Evolutionary conservation across 2,888 invertebrate genomes (phyloP).

Genomic region (Xestobium rufovillosum): DNA sequence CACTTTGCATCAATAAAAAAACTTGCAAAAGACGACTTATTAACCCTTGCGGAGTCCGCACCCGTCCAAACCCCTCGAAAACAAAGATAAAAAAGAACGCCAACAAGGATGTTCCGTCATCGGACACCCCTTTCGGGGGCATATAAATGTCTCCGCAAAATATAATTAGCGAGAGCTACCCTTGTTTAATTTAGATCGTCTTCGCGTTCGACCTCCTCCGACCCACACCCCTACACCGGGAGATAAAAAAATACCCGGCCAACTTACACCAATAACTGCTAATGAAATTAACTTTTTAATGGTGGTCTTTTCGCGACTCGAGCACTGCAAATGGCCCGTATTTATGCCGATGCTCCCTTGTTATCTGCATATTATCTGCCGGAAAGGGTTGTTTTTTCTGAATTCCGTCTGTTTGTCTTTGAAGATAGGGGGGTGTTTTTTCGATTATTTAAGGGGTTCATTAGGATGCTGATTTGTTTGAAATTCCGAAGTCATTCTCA

Average conservation of each 20-base stretch:
- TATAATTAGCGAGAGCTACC: slow-evolving; percentile 31
- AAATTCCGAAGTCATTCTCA: too few species aligned
- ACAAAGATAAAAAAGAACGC: slow-evolving; percentile 20
- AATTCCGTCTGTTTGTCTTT: slow-evolving; percentile 36
- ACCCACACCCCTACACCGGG: slow-evolving; percentile 25
- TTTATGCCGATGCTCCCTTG: slow-evolving; percentile 34
- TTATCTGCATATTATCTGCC: slow-evolving; percentile 36
- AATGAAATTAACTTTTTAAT: slow-evolving; percentile 42
- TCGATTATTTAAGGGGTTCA: too few species aligned
- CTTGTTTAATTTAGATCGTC: slow-evolving; percentile 30
- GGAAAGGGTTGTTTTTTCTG: slow-evolving; percentile 36
- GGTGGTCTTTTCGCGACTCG: slow-evolving; percentile 32
- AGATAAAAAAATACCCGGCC: slow-evolving; percentile 31
- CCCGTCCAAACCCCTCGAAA: slow-evolving; percentile 22
- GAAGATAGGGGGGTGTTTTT: too few species aligned
- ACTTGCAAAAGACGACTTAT: background rate
- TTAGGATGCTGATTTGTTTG: too few species aligned
- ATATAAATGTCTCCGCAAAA: slow-evolving; percentile 33
- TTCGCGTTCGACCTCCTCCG: slow-evolving; percentile 15
- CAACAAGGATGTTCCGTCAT: slow-evolving; percentile 32
- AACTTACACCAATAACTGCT: slow-evolving; percentile 40
- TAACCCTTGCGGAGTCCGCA: slow-evolving; percentile 12
- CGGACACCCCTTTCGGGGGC: slow-evolving; percentile 31
- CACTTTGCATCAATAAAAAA: slow-evolving; percentile 31
- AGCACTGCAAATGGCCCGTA: slow-evolving; percentile 30